These are phyloP conservation scores for Gnathonemus longibarbis DNA, from an alignment of 2,113 vertebrate genomes.

Conservation along the genomic window DNA sequence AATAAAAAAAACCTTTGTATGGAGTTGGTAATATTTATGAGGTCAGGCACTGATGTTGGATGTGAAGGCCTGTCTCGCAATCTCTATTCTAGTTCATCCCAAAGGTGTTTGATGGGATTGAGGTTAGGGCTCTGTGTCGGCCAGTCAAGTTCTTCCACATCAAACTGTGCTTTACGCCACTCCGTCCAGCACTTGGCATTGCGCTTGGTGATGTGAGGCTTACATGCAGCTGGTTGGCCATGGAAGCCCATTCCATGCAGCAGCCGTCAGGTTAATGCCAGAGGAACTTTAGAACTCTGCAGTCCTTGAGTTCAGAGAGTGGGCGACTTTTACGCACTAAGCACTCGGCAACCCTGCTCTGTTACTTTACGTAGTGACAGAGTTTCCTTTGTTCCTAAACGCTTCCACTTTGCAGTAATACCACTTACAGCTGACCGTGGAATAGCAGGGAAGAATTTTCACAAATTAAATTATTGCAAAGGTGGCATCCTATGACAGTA, in stretches of 20 bases:
- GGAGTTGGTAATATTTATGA: background rate
- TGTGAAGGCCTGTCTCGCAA: too few relatives aligned
- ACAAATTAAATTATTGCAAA: background rate
- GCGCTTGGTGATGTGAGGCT: background rate
- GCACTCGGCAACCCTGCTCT: background rate
- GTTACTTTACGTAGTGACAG: background rate
- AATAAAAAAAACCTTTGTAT: too few relatives aligned
- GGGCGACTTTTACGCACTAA: background rate
- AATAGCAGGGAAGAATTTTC: background rate
- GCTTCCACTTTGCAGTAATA: background rate
- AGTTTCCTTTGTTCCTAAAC: background rate
- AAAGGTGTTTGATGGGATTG: background rate
- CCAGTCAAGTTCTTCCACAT: background rate
- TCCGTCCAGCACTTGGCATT: background rate
- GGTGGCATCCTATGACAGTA: background rate
- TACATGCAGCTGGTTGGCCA: background rate
- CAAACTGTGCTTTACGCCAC: background rate
- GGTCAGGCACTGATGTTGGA: background rate
- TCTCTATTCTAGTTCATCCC: background rate
- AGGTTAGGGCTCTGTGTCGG: background rate
- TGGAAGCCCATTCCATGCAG: background rate
- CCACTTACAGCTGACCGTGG: background rate
- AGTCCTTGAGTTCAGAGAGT: background rate
- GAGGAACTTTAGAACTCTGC: background rate
- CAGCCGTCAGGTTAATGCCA: background rate